These are phyloP conservation scores for Adoxophyes honmai DNA, from an alignment of 1,140 invertebrate species.

Conservation along the genomic window DNA sequence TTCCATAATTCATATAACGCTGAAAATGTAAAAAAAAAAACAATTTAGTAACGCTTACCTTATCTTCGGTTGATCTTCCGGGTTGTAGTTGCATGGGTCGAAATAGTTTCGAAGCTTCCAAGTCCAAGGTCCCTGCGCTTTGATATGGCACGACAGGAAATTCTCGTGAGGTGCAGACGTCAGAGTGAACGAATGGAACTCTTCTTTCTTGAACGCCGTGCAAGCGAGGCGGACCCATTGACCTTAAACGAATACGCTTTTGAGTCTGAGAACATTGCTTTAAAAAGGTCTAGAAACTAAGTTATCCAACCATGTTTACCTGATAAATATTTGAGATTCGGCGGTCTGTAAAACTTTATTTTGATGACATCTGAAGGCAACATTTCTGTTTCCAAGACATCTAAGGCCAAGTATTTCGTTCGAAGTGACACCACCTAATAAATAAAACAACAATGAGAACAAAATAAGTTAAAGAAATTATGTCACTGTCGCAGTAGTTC, in stretches of 20 bases:
- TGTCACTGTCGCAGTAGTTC: no score
- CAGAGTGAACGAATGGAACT: slow-evolving; percentile 98
- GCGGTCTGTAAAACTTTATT: slow-evolving; percentile 94
- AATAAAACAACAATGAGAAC: not conserved
- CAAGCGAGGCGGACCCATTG: slow-evolving; percentile 95
- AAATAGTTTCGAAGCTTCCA: slow-evolving; percentile 99
- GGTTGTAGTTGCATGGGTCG: slow-evolving; percentile 95
- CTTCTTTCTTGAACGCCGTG: slow-evolving; percentile 92
- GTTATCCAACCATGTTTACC: no score
- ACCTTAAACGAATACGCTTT: slow-evolving; percentile 84
- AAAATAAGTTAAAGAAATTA: no score
- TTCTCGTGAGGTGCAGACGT: slow-evolving; percentile 99
- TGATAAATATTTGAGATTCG: slow-evolving; percentile 97
- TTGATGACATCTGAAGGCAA: slow-evolving; percentile 97
- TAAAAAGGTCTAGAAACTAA: no score
- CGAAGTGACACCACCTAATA: slow-evolving; percentile 90
- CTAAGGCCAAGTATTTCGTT: slow-evolving; percentile 95
- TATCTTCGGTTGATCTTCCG: slow-evolving; percentile 91
- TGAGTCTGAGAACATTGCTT: no score
- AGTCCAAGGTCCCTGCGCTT: slow-evolving; percentile 99
- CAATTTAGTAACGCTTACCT: slow-evolving; percentile 39
- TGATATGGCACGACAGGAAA: slow-evolving; percentile 97
- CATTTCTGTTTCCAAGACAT: slow-evolving; percentile 96
- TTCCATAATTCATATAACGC: no score
- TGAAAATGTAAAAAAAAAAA: no score